Evolutionary conservation across 2,113 vertebrate genomes (phyloP).

Genomic region (Hipposideros armiger): DNA sequence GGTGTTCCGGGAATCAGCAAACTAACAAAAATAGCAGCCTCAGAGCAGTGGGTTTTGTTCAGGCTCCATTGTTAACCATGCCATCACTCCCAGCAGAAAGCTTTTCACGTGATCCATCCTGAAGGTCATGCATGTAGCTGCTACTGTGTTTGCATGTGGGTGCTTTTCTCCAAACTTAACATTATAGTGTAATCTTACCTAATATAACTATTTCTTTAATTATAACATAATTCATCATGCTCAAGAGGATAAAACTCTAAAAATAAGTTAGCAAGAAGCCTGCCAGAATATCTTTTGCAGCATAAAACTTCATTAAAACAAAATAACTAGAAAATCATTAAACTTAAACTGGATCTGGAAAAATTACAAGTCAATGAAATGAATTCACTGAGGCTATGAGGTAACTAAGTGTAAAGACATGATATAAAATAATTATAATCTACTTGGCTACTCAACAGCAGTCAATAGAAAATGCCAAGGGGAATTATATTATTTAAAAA

Average conservation of each 20-base stretch:
- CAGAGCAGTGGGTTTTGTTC: not conserved
- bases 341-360: constrained; percentile 26
- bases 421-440: not conserved
- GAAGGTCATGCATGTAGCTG: not conserved
- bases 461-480: constrained; percentile 11
- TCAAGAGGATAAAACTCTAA: constrained; percentile 30
- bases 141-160: not conserved
- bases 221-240: constrained; percentile 28
- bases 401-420: not conserved
- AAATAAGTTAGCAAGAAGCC: constrained; percentile 14
- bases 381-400: not conserved
- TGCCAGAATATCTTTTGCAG: not conserved
- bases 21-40: not conserved
- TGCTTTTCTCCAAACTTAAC: constrained; percentile 27
- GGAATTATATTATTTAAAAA: constrained; percentile 1
- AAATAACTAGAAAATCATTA: not conserved
- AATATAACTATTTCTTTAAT: constrained; percentile 19
- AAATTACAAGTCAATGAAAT: constrained; percentile 20
- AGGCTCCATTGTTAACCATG: accelerated
- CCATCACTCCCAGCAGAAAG: not conserved
- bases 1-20: not conserved
- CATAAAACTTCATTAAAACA: constrained; percentile 38
- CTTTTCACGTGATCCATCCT: not conserved
- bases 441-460: not conserved
- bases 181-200: constrained; percentile 33